These are phyloP conservation scores for Mycalesis mineus DNA, from an alignment of 2,888 invertebrate species.

Conservation along the genomic window DNA sequence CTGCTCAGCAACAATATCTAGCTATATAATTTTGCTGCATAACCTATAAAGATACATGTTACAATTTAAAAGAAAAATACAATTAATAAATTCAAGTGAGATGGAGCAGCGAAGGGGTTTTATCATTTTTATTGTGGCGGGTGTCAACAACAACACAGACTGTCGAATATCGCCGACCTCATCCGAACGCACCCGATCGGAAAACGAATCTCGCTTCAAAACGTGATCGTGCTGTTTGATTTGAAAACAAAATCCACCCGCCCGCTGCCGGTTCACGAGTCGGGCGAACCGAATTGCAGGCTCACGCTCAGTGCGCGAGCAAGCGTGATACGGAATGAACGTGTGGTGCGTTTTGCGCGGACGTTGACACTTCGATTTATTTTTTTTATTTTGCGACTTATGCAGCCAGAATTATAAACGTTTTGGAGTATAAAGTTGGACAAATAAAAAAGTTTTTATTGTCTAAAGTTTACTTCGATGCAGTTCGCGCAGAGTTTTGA, in stretches of 20 bases:
- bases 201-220: constrained; percentile 69
- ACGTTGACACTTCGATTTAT: constrained; percentile 73
- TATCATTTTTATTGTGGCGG: constrained; percentile 39
- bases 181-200: constrained; percentile 51
- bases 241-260: constrained; percentile 68
- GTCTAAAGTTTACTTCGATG: constrained; percentile 56
- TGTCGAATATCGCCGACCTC: constrained; percentile 51
- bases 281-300: constrained; percentile 44
- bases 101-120: constrained; percentile 28
- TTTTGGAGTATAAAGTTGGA: constrained; percentile 73
- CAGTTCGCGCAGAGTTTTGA: constrained; percentile 75
- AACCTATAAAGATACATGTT: too few species aligned
- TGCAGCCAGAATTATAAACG: constrained; percentile 64
- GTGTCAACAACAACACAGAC: constrained; percentile 51
- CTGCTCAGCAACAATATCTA: too few species aligned
- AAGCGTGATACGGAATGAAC: constrained; percentile 78
- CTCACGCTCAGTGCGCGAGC: constrained; percentile 75
- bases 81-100: constrained; percentile 3
- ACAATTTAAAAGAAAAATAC: neutral
- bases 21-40: too few species aligned
- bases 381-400: constrained; percentile 68
- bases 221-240: constrained; percentile 70
- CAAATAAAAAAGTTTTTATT: constrained; percentile 58
- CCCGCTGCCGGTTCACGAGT: constrained; percentile 44
- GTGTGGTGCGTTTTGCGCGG: constrained; percentile 79